Evolutionary conservation across 2,888 invertebrate species (phyloP), one percentile per base, ranked within the genome.

Genomic region (Thereva nobilitata): DNA sequence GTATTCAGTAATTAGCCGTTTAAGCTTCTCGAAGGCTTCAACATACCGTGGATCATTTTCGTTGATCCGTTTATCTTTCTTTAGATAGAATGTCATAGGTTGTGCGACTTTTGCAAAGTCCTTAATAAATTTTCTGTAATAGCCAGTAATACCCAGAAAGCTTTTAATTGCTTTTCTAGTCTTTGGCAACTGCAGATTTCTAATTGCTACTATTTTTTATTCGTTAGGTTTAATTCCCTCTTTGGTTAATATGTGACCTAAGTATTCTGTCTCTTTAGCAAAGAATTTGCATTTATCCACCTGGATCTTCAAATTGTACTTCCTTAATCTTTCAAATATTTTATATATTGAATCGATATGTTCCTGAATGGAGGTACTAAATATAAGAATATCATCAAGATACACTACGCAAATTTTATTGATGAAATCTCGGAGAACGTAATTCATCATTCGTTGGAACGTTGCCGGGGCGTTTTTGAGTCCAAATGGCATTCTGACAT

Each of bases 101-200:
- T 61, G 42, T 10, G 68, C 66, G 4, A 64, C 23, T 53, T 64
- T 64, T 3, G 41, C 34, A 38, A 64, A 23, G 23, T 2, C 23
- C 23, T 23, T 23, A 23, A 23, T 23, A 23, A 23, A 23, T 23
- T 23, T 56, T 50, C 44, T 7, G 4, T 56, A 57, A 37, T 57
- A 56, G 6, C 50, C 56, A 5, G 50, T 66, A 3, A 59, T 41
- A 5, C 44, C 56, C 38, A 67, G 40, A 56, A 64, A 52, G 9
- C 42, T 52, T 38, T 63, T 64, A 10, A 63, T 66, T 40, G 61
- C 63, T 47, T 68, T 66, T 4, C 42, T 12, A 5, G 61, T 66
- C 6, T 40, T 68, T 2, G 68, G 68, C 44, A 63, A 7, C 42
- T 56, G 49, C 0, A 53, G 3, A 23, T 64, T 57, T 49, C 12